A percentile compares a stretch with the other conserved stretches of the same genome.
Conservation (phyloP, 2,888 invertebrate genomes). For the Drosophila suboccidentalis region DNA sequence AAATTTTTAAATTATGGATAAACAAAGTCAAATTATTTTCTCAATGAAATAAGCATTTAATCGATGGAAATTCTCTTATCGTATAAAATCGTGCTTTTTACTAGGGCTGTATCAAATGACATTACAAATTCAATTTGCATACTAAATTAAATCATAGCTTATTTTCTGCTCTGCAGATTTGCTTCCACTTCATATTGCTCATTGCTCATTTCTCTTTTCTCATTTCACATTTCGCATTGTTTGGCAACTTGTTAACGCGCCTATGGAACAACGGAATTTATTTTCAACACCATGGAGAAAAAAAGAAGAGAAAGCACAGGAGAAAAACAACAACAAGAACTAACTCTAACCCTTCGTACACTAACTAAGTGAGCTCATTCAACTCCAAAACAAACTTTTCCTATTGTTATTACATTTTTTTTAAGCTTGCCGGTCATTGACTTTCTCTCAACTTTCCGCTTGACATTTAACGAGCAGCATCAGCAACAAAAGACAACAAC, state of each 20-base stretch:
- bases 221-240: slow-evolving; percentile 40
- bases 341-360: slow-evolving; percentile 53
- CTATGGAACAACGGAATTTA: slow-evolving; percentile 55
- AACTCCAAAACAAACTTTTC: slow-evolving; percentile 74
- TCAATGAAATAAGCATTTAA: background rate
- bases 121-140: slow-evolving; percentile 41
- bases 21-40: background rate
- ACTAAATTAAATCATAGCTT: slow-evolving; percentile 44
- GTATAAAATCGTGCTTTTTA: slow-evolving; percentile 1
- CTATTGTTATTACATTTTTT: slow-evolving; percentile 71
- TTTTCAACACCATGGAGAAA: slow-evolving; percentile 57
- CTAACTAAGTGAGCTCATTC: slow-evolving; percentile 77
- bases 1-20: background rate
- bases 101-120: slow-evolving; percentile 4
- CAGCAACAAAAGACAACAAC: slow-evolving; percentile 43
- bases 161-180: slow-evolving; percentile 31
- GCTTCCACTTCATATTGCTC: slow-evolving; percentile 12
- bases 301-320: slow-evolving; percentile 5
- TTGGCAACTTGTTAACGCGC: slow-evolving; percentile 54
- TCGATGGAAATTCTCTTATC: background rate
- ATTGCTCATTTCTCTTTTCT: slow-evolving; percentile 22
- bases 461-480: slow-evolving; percentile 75
- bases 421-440: slow-evolving; percentile 69
- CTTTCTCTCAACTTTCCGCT: slow-evolving; percentile 74
- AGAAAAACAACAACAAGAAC: slow-evolving; percentile 13